Evolutionary conservation across 2,797 vertebrate genomes (phyloP).

Genomic region (Ficedula albicollis): DNA sequence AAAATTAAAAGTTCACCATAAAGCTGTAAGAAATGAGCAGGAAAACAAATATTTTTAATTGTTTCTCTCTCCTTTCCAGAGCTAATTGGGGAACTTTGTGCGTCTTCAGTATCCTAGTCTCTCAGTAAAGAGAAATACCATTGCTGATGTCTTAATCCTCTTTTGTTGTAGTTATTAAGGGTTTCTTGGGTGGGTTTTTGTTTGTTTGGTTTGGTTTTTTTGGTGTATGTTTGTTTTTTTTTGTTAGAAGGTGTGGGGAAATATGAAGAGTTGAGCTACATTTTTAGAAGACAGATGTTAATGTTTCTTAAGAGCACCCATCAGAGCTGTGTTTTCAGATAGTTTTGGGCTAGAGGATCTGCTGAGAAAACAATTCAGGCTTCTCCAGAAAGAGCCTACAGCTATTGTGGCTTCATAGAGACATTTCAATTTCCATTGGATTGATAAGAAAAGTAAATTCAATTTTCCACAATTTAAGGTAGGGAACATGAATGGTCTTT

Average conservation of each 20-base stretch:
- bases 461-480: not conserved
- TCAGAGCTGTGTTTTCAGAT: not conserved
- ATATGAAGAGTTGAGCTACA: not conserved
- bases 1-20: not conserved
- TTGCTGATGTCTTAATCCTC: not conserved
- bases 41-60: not conserved
- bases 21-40: not conserved
- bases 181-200: rapidly evolving
- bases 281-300: not conserved
- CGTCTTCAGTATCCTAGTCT: not conserved
- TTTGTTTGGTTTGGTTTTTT: not conserved
- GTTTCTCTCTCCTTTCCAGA: conserved; percentile 1
- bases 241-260: not conserved
- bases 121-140: not conserved
- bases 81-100: not conserved
- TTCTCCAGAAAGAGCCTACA: not conserved
- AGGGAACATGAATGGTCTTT: not conserved
- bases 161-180: not conserved
- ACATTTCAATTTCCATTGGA: not conserved
- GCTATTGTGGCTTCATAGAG: not conserved
- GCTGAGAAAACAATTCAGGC: not conserved
- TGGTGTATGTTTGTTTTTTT: not conserved
- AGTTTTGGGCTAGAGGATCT: not conserved
- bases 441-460: not conserved
- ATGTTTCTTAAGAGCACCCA: not conserved